Base-by-base conservation (phyloP, 2,888 invertebrate species). In the Protodeltote pygarga region DNA sequence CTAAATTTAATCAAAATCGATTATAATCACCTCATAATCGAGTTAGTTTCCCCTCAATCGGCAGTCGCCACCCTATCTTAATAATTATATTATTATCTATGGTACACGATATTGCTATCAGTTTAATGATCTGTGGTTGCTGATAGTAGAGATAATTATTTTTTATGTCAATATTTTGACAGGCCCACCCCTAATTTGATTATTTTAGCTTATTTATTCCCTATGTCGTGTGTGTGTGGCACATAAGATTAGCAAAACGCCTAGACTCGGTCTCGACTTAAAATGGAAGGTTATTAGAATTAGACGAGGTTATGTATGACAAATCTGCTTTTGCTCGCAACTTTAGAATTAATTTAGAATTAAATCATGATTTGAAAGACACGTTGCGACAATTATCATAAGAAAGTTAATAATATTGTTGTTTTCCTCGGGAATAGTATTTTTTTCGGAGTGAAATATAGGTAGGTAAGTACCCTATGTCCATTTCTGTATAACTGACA, bases 81-180 rank as follows among this genome's bases (percentile, higher is more conserved):
- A 17, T 62, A 65, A 65, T 66, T 54, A 33, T 39, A 59, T 63
- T 63, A 63, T 47, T 51, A 63, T 64, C 63, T 63, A 40, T 52
- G 54, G 23, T 21, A 63, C 63, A 63, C 20, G 51, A 44, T 39
- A 65, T 34, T 42, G 59, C 66, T 39, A 65, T 65, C 51, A 9
- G 15, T 16, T 1, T 65, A 53, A 65, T 46, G 40, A 65, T 53
- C 42, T 48, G 31, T 35, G 47, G 45, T 34, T 42, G 23, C 38
- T 31, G 35, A 58, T 45, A 19, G 28, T 40, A n/a, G n/a, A n/a
- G n/a, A n/a, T n/a, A n/a, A n/a, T 40, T 47, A 21, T 58, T 38
- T 58, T 61, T 42, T 46, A 17, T 49, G 39, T 31, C 35, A 62
- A 65, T 62, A 58, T 65, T 65, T 65, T 49, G 65, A 54, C 51